Evolutionary conservation across 2,888 invertebrate genomes (phyloP), one percentile per base, ranked within the genome.

Genomic region (Drosophila prolongata): DNA sequence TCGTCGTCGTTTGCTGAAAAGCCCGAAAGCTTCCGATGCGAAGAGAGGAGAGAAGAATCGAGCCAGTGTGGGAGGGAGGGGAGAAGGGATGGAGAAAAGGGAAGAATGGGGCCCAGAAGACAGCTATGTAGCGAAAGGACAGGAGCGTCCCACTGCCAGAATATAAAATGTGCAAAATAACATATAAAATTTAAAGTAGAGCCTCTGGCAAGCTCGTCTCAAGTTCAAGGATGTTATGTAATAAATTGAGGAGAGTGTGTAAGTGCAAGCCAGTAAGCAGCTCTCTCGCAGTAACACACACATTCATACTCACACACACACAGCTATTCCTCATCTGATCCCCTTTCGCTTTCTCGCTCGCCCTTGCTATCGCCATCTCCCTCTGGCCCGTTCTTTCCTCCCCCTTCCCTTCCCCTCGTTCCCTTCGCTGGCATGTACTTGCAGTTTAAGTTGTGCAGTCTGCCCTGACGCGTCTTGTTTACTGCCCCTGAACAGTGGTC

Each of bases 181-280:
- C n/a, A 35, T 34, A 49, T 34, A 34, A 3, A 13, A 35, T 8
- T 42, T 55, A 56, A 35, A 47, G 67, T 56, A 77, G 78, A 76
- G 74, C 75, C 40, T 30, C 58, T 57, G 61, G 68, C 77, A 82
- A 90, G 82, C 86, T 78, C 73, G 85, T 84, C 90, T 91, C 91
- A 91, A 92, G 91, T 91, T 91, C 91, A 91, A 92, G 91, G 91
- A 90, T 92, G 88, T 91, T 91, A 91, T 92, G 92, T 87, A 66
- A 75, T 66, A 43, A 40, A 54, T 42, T 42, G 34, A 24, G 55
- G 30, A 35, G 35, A 50, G 74, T 37, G 57, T 58, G 38, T 47
- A 58, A 46, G 11, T 16, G 55, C 69, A 65, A 61, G 62, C 57
- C 30, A 27, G 40, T 40, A 13, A n/a, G 46, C 53, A 34, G 27